These are phyloP conservation scores for Mythimna loreyi DNA, from an alignment of 2,888 invertebrate species.

Conservation along the genomic window DNA sequence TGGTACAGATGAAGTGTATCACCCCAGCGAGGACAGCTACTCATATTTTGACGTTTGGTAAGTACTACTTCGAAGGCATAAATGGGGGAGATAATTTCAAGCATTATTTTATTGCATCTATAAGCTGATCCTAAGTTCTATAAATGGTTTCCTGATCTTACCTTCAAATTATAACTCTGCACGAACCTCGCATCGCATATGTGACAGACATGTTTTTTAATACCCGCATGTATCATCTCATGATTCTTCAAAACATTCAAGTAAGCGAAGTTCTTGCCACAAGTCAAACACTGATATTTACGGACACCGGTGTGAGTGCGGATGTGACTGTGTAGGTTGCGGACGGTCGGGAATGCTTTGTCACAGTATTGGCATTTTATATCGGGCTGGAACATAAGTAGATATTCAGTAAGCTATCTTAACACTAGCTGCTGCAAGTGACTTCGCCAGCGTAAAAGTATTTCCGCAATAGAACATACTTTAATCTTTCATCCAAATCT, in stretches of 20 bases:
- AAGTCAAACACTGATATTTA: slow-evolving; percentile 91
- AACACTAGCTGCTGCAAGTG: neutral
- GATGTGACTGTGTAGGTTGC: slow-evolving; percentile 91
- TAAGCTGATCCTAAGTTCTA: no score
- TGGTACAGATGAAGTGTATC: no score
- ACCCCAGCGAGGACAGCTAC: no score
- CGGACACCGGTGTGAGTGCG: slow-evolving; percentile 91
- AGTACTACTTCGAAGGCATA: no score
- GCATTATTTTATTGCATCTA: no score
- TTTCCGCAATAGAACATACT: no score
- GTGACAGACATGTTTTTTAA: slow-evolving; percentile 93
- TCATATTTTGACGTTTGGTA: no score
- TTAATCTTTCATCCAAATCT: neutral
- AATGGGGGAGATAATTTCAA: no score
- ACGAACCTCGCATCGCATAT: slow-evolving; percentile 92
- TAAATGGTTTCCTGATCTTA: slow-evolving; percentile 54
- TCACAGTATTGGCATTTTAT: slow-evolving; percentile 87
- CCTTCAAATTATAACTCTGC: slow-evolving; percentile 87
- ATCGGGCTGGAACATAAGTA: slow-evolving; percentile 80
- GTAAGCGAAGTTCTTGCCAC: slow-evolving; percentile 92
- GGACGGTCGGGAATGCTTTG: slow-evolving; percentile 89
- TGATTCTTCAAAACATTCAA: slow-evolving; percentile 93
- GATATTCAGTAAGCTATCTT: neutral
- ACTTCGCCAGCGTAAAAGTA: no score
- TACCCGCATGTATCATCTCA: slow-evolving; percentile 93